These are phyloP conservation scores for Marisa cornuarietis DNA, from an alignment of 1,140 invertebrate genomes.

Conservation along the genomic window DNA sequence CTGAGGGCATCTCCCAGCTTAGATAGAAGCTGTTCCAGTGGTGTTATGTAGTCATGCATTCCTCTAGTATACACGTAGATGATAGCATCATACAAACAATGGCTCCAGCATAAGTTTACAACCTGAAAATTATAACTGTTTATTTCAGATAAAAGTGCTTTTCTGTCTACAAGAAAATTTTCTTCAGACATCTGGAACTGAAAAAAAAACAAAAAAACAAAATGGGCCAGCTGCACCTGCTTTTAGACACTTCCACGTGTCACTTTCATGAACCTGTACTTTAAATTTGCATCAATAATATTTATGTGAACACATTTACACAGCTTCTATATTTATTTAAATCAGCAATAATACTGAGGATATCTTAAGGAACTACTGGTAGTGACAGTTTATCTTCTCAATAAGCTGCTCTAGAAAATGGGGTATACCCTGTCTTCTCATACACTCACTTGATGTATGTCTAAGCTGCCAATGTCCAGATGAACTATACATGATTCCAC, in stretches of 20 bases:
- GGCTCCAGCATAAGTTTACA: conserved; percentile 80
- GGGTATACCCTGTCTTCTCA: not conserved
- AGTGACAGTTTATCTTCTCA: too few relatives aligned
- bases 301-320: too few relatives aligned
- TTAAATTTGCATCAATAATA: too few relatives aligned
- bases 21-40: conserved; percentile 77
- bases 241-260: too few relatives aligned
- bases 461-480: conserved; percentile 83
- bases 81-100: conserved; percentile 85
- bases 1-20: conserved; percentile 59
- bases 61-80: conserved; percentile 90
- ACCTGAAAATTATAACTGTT: conserved; percentile 57
- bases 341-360: not conserved
- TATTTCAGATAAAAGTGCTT: too few relatives aligned
- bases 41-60: conserved; percentile 83
- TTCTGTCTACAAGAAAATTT: not conserved
- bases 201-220: too few relatives aligned
- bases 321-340: too few relatives aligned
- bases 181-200: too few relatives aligned
- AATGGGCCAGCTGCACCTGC: too few relatives aligned
- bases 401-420: not conserved
- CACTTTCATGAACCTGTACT: too few relatives aligned
- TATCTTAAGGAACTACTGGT: not conserved
- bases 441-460: conserved; percentile 82
- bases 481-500: conserved; percentile 85